Conservation (phyloP, 1,140 invertebrate genomes). For the Drosophila tropicalis region DNA sequence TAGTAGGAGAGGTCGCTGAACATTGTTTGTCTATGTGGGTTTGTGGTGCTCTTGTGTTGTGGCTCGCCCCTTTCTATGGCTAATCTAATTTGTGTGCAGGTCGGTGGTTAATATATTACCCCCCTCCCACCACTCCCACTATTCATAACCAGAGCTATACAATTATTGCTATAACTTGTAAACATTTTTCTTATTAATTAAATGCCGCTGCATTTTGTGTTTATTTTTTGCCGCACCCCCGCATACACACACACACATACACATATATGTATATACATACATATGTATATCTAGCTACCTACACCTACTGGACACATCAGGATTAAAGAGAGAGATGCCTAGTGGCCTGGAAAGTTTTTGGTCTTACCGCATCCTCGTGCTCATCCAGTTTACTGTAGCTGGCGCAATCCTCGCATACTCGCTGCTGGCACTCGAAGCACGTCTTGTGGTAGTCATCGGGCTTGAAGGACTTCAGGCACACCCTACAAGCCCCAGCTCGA, state of each 20-base stretch:
- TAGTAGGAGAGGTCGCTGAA: not conserved
- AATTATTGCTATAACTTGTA: slow-evolving; percentile 32
- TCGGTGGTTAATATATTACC: not conserved
- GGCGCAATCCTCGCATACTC: slow-evolving; percentile 95
- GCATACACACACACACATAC: slow-evolving; percentile 1
- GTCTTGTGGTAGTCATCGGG: slow-evolving; percentile 92
- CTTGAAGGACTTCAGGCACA: slow-evolving; percentile 93
- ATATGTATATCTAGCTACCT: not conserved
- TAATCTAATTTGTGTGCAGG: slow-evolving; percentile 72
- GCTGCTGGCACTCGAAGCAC: slow-evolving; percentile 93
- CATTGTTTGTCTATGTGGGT: not conserved
- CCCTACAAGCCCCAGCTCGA: slow-evolving; percentile 90
- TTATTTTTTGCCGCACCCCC: slow-evolving; percentile 50
- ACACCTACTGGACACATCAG: not conserved
- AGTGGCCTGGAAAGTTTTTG: slow-evolving; percentile 62
- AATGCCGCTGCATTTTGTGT: slow-evolving; percentile 54
- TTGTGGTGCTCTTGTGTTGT: not conserved
- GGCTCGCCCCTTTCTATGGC: slow-evolving; percentile 12
- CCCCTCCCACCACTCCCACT: not conserved
- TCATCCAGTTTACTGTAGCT: slow-evolving; percentile 93
- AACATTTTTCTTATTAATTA: slow-evolving; percentile 65
- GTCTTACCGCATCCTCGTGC: slow-evolving; percentile 89
- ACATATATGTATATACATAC: not conserved
- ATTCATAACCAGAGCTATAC: not conserved
- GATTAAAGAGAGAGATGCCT: slow-evolving; percentile 41